These are phyloP conservation scores for Hyaena hyaena DNA, from an alignment of 2,113 vertebrate genomes.

Conservation along the genomic window DNA sequence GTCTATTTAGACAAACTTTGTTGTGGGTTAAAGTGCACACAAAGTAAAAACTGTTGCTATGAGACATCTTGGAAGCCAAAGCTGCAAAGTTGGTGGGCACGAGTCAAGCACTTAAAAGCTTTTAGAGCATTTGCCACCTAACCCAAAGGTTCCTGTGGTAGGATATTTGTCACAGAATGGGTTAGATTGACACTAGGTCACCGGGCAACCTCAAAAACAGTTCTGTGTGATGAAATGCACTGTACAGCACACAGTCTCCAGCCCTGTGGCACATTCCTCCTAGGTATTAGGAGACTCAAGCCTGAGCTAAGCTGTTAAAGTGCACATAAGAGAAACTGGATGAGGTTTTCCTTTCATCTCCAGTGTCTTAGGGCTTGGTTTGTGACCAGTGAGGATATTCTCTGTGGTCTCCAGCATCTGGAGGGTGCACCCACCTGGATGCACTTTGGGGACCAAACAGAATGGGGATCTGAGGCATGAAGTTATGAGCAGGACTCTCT, in stretches of 20 bases:
- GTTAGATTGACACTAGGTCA: neutral
- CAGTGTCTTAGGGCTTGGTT: neutral
- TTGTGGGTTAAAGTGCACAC: neutral
- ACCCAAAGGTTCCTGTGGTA: neutral
- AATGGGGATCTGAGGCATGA: neutral
- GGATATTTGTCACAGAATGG: neutral
- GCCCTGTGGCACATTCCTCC: neutral
- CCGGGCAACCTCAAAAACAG: neutral
- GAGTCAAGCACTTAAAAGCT: neutral
- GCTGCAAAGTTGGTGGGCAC: neutral
- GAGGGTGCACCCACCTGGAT: neutral
- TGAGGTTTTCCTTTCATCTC: neutral
- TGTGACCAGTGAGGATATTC: neutral
- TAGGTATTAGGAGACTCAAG: neutral
- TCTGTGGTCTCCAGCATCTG: neutral
- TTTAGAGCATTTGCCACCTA: neutral
- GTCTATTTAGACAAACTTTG: neutral
- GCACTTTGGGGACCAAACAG: neutral
- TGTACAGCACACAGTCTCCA: neutral
- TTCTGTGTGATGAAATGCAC: neutral
- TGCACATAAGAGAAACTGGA: neutral
- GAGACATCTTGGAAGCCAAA: neutral
- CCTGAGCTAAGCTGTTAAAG: neutral
- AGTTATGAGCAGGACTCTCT: neutral
- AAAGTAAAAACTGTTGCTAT: neutral